These are phyloP conservation scores for Rhimphoctona megacephalus DNA, from an alignment of 2,888 invertebrate genomes.

Conservation along the genomic window DNA sequence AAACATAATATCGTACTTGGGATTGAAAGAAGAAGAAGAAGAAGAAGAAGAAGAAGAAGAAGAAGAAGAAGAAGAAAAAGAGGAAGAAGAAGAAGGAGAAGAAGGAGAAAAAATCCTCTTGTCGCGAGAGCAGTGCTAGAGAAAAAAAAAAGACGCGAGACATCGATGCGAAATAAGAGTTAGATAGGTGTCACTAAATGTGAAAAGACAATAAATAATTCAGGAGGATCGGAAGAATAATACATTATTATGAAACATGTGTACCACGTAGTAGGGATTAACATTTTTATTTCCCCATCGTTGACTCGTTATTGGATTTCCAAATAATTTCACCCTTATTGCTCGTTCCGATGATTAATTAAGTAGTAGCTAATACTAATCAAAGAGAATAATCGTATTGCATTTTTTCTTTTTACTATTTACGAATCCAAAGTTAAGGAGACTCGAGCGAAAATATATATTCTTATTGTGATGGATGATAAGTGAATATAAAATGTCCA, in stretches of 20 bases:
- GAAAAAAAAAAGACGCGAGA: conserved; percentile 45
- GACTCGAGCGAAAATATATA: neutral
- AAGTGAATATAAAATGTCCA: neutral
- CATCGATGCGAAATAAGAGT: conserved; percentile 67
- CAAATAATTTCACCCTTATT: conserved; percentile 17
- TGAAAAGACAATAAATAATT: conserved; percentile 84
- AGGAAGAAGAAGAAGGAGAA: no score
- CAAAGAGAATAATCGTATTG: neutral
- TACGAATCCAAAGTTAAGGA: conserved; percentile 9
- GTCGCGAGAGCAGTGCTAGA: conserved; percentile 32
- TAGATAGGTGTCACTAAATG: conserved; percentile 82
- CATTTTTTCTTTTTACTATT: neutral
- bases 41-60: conserved; percentile 4
- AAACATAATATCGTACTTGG: conserved; percentile 31
- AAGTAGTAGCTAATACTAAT: neutral
- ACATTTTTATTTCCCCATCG: conserved; percentile 20
- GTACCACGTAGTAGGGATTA: conserved; percentile 45
- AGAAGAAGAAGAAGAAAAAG: neutral
- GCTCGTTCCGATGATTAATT: conserved; percentile 1
- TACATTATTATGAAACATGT: conserved; percentile 59
- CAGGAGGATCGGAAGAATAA: conserved; percentile 74
- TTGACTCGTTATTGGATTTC: conserved; percentile 41
- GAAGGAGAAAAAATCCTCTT: conserved; percentile 11
- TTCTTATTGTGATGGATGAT: neutral
- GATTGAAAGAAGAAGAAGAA: conserved; percentile 17